Conservation (phyloP, 2,888 invertebrate genomes). For the Andrena hattorfiana region DNA sequence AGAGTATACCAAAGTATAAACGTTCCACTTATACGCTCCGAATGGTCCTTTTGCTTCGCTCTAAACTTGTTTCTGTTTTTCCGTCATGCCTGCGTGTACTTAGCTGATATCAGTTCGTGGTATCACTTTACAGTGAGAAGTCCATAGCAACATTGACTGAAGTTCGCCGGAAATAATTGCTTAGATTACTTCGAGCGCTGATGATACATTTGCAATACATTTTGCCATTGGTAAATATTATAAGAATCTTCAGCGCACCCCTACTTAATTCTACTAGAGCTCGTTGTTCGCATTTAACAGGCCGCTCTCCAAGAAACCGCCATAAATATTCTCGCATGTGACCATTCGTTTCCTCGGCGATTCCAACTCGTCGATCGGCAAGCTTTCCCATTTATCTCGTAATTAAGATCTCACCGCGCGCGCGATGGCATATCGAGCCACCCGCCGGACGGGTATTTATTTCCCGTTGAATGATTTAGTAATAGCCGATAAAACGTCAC, state of each 20-base stretch:
- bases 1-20: not conserved
- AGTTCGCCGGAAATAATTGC: too few species aligned
- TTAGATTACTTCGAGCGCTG: too few species aligned
- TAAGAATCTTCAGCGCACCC: not conserved
- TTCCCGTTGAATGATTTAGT: constrained; percentile 78
- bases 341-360: constrained; percentile 51
- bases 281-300: constrained; percentile 20
- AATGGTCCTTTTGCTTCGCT: not conserved
- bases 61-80: too few species aligned
- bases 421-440: constrained; percentile 32
- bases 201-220: too few species aligned
- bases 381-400: constrained; percentile 76
- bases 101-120: too few species aligned
- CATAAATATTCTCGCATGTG: constrained; percentile 61
- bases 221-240: not conserved
- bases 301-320: constrained; percentile 8
- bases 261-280: not conserved
- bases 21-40: not conserved
- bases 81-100: too few species aligned
- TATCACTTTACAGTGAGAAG: too few species aligned
- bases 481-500: constrained; percentile 44
- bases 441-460: constrained; percentile 66
- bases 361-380: constrained; percentile 54
- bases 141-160: too few species aligned
- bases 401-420: constrained; percentile 79